A percentile compares a stretch with the other conserved stretches of the same genome.
Conservation (phyloP, 2,888 invertebrate species). For the Orchesellides sinensis region DNA sequence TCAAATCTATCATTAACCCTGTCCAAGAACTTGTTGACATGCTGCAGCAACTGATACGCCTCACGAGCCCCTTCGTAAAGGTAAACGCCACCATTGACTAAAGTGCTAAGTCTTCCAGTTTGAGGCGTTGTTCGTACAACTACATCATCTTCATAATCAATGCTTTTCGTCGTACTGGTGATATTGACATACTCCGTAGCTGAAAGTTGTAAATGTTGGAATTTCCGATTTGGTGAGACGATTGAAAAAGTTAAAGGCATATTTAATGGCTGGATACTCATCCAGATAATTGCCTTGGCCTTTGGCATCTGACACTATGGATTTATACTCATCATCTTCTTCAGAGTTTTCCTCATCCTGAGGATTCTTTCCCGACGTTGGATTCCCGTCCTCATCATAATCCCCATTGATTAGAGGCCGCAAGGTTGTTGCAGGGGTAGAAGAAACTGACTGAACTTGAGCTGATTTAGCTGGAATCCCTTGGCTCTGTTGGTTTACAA, state of each 20-base stretch:
- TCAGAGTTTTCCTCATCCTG: conserved; percentile 15
- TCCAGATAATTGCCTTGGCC: not conserved
- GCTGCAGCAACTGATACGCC: conserved; percentile 68
- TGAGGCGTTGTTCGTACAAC: not conserved
- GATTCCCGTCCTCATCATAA: conserved; percentile 16
- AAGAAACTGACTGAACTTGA: not conserved
- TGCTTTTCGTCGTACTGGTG: too few species aligned
- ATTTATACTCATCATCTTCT: conserved; percentile 15
- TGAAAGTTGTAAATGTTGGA: conserved; percentile 21
- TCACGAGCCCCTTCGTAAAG: conserved; percentile 72
- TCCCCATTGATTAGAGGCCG: not conserved
- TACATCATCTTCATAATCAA: conserved; percentile 69
- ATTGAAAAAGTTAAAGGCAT: conserved; percentile 20
- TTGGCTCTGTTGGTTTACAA: not conserved
- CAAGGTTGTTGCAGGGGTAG: not conserved
- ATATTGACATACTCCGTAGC: conserved; percentile 22
- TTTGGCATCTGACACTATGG: not conserved
- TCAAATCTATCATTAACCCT: conserved; percentile 33
- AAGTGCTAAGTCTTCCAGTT: too few species aligned
- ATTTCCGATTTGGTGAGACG: conserved; percentile 7
- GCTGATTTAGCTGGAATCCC: not conserved
- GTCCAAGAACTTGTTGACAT: conserved; percentile 59
- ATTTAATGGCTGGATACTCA: conserved; percentile 36
- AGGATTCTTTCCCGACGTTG: not conserved
- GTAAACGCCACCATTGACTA: conserved; percentile 61